These are phyloP conservation scores for Andrena flavipes DNA, from an alignment of 2,888 invertebrate species.

Conservation along the genomic window DNA sequence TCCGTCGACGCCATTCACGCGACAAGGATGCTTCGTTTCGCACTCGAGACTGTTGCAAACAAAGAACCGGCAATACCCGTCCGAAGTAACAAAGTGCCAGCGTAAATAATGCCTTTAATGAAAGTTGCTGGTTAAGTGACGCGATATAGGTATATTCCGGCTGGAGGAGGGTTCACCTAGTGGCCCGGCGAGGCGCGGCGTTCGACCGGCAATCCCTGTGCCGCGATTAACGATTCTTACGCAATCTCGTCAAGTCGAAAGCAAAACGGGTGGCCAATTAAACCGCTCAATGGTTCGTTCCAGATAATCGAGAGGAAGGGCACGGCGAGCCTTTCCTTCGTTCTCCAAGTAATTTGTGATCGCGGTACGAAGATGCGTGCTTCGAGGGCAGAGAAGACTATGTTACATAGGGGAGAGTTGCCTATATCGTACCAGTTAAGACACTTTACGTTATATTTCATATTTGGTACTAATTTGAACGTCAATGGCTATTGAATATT, in stretches of 20 bases:
- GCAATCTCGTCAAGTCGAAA: neutral
- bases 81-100: slow-evolving; percentile 10
- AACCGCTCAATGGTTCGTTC: neutral
- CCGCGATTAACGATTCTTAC: slow-evolving; percentile 1
- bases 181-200: neutral
- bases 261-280: neutral
- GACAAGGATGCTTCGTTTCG: slow-evolving; percentile 11
- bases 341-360: neutral
- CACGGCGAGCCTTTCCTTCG: neutral
- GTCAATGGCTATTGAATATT: no score
- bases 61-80: slow-evolving; percentile 2
- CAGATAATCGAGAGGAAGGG: neutral
- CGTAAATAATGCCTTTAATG: slow-evolving; percentile 34
- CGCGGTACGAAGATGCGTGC: neutral
- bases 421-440: no score
- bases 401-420: neutral
- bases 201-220: neutral
- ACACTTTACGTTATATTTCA: no score
- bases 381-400: neutral
- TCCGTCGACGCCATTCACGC: neutral
- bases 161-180: neutral
- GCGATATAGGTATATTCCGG: neutral
- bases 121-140: slow-evolving; percentile 16
- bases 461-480: no score
- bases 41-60: slow-evolving; percentile 5